These are phyloP conservation scores for Hypsopygia costalis DNA, from an alignment of 2,888 invertebrate species.

Conservation along the genomic window DNA sequence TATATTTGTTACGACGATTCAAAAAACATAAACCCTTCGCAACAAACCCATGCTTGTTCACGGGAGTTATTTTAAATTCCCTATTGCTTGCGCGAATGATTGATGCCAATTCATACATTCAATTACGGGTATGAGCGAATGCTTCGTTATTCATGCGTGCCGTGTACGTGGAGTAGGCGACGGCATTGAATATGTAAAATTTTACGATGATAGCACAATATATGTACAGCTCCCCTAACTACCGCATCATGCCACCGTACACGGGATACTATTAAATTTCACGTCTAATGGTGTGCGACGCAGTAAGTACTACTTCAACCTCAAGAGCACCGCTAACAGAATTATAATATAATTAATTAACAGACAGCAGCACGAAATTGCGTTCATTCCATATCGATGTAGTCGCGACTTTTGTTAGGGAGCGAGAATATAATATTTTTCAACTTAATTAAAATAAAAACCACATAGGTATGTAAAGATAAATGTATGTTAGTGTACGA, in stretches of 20 bases:
- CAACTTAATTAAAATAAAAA: constrained; percentile 8
- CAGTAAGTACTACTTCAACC: constrained; percentile 19
- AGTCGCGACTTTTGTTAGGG: background rate
- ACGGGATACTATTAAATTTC: constrained; percentile 21
- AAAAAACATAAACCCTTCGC: too few relatives aligned
- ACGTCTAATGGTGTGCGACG: constrained; percentile 21
- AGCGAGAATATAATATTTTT: background rate
- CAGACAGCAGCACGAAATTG: constrained; percentile 11
- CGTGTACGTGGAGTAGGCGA: constrained; percentile 14
- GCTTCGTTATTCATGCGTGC: constrained; percentile 36
- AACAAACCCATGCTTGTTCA: too few relatives aligned
- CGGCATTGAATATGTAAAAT: constrained; percentile 22
- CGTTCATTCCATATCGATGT: constrained; percentile 6
- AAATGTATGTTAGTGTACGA: too few relatives aligned
- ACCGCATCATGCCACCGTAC: constrained; percentile 1
- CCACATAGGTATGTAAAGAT: too few relatives aligned
- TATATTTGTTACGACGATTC: too few relatives aligned
- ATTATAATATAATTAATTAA: constrained; percentile 27
- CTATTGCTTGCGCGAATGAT: constrained; percentile 52
- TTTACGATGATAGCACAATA: constrained; percentile 17
- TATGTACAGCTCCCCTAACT: background rate
- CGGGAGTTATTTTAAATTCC: constrained; percentile 27
- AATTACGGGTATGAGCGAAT: constrained; percentile 47
- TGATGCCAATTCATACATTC: constrained; percentile 46
- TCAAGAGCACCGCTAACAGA: constrained; percentile 20